Evolutionary conservation across 2,888 invertebrate genomes (phyloP), one percentile per base, ranked within the genome.

Genomic region (Anthoptus insignis): DNA sequence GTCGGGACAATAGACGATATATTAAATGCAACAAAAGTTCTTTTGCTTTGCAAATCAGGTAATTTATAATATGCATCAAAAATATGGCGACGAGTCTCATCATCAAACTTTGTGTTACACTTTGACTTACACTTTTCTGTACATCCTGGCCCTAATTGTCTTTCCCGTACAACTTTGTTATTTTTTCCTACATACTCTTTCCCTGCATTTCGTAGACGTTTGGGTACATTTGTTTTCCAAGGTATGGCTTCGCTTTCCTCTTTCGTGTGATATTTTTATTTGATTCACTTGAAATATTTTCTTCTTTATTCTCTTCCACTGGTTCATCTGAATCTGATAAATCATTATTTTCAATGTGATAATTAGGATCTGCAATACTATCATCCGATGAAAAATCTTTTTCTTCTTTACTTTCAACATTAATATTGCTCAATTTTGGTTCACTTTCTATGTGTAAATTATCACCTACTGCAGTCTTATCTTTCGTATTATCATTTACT

Each of bases 301-400:
- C 27, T 27, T 27, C 39, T 61, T 24, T 32, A 61, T 64, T 64
- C 22, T 52, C 27, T 58, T 50, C 32, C 19, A 47, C 58, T 50
- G n/a, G 34, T 50, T 52, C 52, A 64, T 64, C 58, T 19, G 37
- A 64, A 58, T 58, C 50, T 57, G 58, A 64, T 24, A 49, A 57
- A 24, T 37, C 9, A 52, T 64, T 39, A 58, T 63, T 59, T 59
- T 59, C 64, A 56, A 64, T 53, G 24, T 59, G 50, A 65, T 59
- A 58, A 59, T 65, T 22, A 58, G 58, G 64, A 59, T 58, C 64
- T 42, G 47, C 63, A 47, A 63, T 45, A 56, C 52, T 59, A 59
- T 53, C 65, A 65, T 59, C 59, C 50, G 65, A 59, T 59, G 59
- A 65, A 59, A 65, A 59, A 65, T 65, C 59, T 53, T 22, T 65